Base-by-base conservation (phyloP, 2,797 vertebrate genomes). In the Dendrocincla fuliginosa region DNA sequence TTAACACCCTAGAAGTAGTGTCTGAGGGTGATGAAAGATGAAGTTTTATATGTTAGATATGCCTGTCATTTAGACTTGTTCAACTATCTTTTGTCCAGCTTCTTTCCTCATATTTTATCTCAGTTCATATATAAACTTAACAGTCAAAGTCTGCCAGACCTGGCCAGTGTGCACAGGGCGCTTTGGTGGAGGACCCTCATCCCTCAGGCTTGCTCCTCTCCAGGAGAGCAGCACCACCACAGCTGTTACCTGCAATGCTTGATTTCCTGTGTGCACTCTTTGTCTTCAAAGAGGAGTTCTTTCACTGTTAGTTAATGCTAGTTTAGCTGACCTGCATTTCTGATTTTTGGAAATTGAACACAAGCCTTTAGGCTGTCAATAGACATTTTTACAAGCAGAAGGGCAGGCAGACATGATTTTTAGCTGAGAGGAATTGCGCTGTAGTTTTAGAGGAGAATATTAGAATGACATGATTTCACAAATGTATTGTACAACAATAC, bases 381-480 rank as follows among this genome's bases (percentile, higher is more conserved):
- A 75, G 61, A 6, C n/a, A 3, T 13, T 92, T 89, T 70, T 69
- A 16, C 37, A 52, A 89, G 41, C 7, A 65, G 64, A 35, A 80
- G 33, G 32, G 68, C 37, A 70, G 79, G n/a, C 33, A 67, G 53
- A 35, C 5, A 2, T 18, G 39, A 27, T 49, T 92, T 95, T 88
- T 74, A 28, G n/a, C 37, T 71, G 71, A 63, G 73, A 76, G 60
- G 60, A 50, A 37, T 55, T 64, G 47, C 78, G 27, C 50, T 89
- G 61, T 44, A 56, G 90, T 30, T 71, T 89, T 93, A 81, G 83
- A 90, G 44, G 30, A 78, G 88, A 88, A 81, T 90, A 75, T 67
- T 73, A 87, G 57, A 32, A 56, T 46, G 89, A 49, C 22, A 5
- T 25, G 76, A 91, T 94, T 97, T 96, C 68, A 53, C 86, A 94